Percentiles rank a stretch among this genome's conserved stretches.
These are phyloP conservation scores for Bombus confusus DNA, from an alignment of 1,140 invertebrate genomes.

Conservation along the genomic window DNA sequence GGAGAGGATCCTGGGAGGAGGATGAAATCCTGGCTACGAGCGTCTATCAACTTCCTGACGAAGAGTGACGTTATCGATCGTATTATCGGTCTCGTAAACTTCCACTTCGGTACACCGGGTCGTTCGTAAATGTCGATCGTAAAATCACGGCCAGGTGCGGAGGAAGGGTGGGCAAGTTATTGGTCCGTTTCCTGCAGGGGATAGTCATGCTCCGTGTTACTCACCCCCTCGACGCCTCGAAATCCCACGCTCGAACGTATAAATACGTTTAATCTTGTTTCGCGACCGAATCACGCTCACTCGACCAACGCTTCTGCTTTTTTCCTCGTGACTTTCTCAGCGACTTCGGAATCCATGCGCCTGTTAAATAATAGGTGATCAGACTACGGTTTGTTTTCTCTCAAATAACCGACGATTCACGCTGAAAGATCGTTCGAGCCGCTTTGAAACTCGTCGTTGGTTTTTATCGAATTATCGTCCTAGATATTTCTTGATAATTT, in stretches of 20 bases:
- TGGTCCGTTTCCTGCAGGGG: constrained; percentile 56
- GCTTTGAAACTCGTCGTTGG: not conserved
- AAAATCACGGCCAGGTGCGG: constrained; percentile 55
- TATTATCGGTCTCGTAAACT: constrained; percentile 67
- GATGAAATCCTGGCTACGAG: constrained; percentile 17
- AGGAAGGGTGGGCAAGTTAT: constrained; percentile 46
- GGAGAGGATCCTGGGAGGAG: not conserved
- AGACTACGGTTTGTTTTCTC: not conserved
- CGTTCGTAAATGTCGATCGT: constrained; percentile 67
- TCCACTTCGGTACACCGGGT: constrained; percentile 53
- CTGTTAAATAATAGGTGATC: constrained; percentile 29
- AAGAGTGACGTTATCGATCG: constrained; percentile 67
- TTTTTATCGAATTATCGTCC: not conserved
- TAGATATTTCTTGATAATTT: not conserved
- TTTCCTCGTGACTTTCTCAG: constrained; percentile 20
- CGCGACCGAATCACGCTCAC: constrained; percentile 26
- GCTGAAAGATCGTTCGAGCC: not conserved
- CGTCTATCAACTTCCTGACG: constrained; percentile 58
- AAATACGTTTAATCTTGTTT: constrained; percentile 66
- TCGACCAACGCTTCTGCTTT: not conserved
- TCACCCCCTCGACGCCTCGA: not conserved
- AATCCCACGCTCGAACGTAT: constrained; percentile 52
- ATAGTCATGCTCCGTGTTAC: not conserved
- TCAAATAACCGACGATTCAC: not conserved
- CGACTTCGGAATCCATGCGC: constrained; percentile 9